Evolutionary conservation across 2,113 vertebrate genomes (phyloP), one percentile per base, ranked within the genome.

Genomic region (Serinus canaria): DNA sequence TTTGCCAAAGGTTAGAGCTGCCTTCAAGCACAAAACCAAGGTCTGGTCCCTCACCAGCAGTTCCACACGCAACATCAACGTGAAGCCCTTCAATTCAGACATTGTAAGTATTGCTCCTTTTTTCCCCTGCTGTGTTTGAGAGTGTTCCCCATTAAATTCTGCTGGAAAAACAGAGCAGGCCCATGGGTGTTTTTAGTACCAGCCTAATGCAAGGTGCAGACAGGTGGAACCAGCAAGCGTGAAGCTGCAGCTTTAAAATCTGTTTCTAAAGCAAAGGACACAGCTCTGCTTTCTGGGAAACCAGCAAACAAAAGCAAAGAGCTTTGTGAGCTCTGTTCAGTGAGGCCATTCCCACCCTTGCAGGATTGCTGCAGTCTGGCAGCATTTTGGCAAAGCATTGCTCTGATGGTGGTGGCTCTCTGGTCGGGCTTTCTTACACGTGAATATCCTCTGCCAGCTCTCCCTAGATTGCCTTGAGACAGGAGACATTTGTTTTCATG

Each of bases 21-120:
- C 99, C 96, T 99, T 99, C 94, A 99, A 99, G 96, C 99, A 99
- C 97, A 99, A 99, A 98, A 99, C 99, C 92, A 99, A 99, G 90
- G 98, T 99, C 92, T 99, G 99, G 99, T 99, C 99, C 46, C 98
- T 99, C 15, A 99, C 98, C 56, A 99, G 99, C 72, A 99, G 99
- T 89, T 99, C 99, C 2, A 95, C 98, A 84, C 98, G 99, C 72
- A 99, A 98, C 80, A 96, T 98, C 97, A 98, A 98, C 14, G 98
- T 97, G 90, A 99, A 99, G 90, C 99, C 99, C 64, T 99, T 98
- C 98, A 98, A 98, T 95, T 99, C 99, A 1, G 99, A 99, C 86
- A 97, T 98, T n/a, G 99, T 99, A 92, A 99, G 99, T 98, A 58
- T 18, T 4, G 11, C 4, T 55, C 53, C 15, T 74, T 60, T 37